Evolutionary conservation across 2,888 invertebrate species (phyloP), one percentile per base, ranked within the genome.

Genomic region (Plutella xylostella): DNA sequence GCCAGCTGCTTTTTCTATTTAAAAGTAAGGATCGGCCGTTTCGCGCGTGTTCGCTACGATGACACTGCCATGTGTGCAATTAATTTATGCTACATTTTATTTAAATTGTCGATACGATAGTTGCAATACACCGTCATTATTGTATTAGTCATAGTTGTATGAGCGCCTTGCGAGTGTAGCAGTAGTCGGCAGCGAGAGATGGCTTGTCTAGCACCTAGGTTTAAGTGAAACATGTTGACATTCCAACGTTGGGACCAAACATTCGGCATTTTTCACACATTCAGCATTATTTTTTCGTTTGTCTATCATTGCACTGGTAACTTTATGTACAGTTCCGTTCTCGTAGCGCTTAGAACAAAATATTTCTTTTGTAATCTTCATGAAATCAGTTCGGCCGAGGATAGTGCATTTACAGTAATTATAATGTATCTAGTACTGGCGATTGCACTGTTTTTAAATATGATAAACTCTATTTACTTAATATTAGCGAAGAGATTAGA

Each of bases 31-130:
- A 63, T 35, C 35, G 22, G 30, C 28, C 35, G 43, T 31, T 42
- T 42, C 17, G 20, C 65, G 71, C 72, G 74, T 76, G 75, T 77
- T 75, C 68, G 76, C 75, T 77, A 71, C 68, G 68, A 75, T 64
- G 69, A 73, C 78, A 82, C 80, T 79, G 82, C 80, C 82, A 78
- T 35, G n/a, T 71, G 80, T 78, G 79, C 82, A 80, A 80, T 77
- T 74, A 68, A 67, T 62, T 69, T 65, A 61, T 65, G 58, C 60
- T 68, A 71, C 71, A 68, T 63, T 64, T 63, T 66, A 69, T 62
- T 69, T 68, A 66, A n/a, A 61, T 62, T 59, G 57, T 61, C 65
- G 63, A 60, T 66, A 55, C 62, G 61, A 54, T 51, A 21, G 41
- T 28, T 41, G 30, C 19, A 30, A 41, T 35, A 35, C 22, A 42